Evolutionary conservation across 2,113 vertebrate genomes (phyloP), one percentile per base, ranked within the genome.

Genomic region (Chitala chitala): DNA sequence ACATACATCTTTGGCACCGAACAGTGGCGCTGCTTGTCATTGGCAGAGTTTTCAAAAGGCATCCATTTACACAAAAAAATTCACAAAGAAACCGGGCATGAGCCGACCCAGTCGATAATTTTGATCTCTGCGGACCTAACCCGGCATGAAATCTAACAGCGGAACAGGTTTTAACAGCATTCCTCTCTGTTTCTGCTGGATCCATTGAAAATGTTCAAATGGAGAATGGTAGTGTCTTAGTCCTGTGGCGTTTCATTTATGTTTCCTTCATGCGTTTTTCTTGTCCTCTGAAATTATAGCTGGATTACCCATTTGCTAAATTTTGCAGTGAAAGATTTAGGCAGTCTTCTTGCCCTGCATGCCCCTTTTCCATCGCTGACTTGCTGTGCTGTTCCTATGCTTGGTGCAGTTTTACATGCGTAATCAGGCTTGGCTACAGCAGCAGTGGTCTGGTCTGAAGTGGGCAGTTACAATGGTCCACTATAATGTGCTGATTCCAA

Each of bases 1-100:
- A 24, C 38, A 66, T 20, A 24, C 44, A 42, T 66, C 5, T 8
- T 13, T 22, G 8, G 17, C 33, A 36, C 38, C 38, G 59, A 15
- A 63, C 29, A 36, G 59, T 38, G 6, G 29, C 59, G n/a, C 38
- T 63, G 38, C 59, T 63, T 63, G 38, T 36, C 31, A 20, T 7
- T 38, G 59, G 38, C n/a, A 36, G 59, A 38, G n/a, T 63, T 63
- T 63, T 63, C 59, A 13, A 63, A 63, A 9, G 38, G 40, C 40
- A 66, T 66, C 44, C 36, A 66, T 66, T 44, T 66, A 12, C 64
- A 66, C 8, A 10, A n/a, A 66, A 66, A 42, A 66, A 66, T 46
- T 66, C 22, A 44, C 64, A 46, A 44, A 66, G 38, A 66, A 63
- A 20, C n/a, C 64, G 12, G 13, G 38, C n/a, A 20, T 20, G 31